phyloP scores from a whole-genome alignment of 2,888 invertebrate species.

The Chymomyza amoena region DNA sequence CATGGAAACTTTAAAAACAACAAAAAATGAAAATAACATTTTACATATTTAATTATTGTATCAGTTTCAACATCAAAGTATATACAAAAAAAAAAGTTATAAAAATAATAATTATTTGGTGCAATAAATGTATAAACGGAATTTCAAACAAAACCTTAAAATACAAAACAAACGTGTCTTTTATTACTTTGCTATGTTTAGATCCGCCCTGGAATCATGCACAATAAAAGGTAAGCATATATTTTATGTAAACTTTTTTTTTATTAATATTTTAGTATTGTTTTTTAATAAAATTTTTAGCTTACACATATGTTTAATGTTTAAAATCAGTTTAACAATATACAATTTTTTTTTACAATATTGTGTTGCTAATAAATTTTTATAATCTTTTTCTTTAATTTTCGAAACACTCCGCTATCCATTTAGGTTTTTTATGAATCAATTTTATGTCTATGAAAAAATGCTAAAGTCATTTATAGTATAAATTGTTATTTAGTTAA shows the following conservation, averaged over 20 bases:
- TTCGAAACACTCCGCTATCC: background rate
- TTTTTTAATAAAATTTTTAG: constrained; percentile 69
- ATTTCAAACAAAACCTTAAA: constrained; percentile 54
- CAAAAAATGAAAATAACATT: constrained; percentile 42
- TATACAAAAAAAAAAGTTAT: constrained; percentile 25
- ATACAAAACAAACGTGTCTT: background rate
- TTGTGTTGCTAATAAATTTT: constrained; percentile 41
- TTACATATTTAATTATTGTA: constrained; percentile 64
- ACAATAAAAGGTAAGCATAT: background rate
- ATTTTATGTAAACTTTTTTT: constrained; percentile 21
- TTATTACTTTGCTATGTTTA: background rate
- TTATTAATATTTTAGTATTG: constrained; percentile 47
- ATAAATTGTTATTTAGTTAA: constrained; percentile 25
- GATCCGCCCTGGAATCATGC: no score
- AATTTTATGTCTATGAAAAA: constrained; percentile 58
- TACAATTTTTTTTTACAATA: constrained; percentile 45
- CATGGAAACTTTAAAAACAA: constrained; percentile 43
- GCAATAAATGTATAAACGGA: constrained; percentile 78
- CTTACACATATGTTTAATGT: constrained; percentile 46
- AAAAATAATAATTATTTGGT: constrained; percentile 61
- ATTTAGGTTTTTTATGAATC: constrained; percentile 18
- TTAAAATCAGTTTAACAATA: constrained; percentile 73
- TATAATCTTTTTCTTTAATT: constrained; percentile 21
- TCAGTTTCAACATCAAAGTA: constrained; percentile 57
- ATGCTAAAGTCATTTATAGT: constrained; percentile 42